Base-by-base conservation (phyloP, 2,888 invertebrate genomes). In the Nezara viridula region DNA sequence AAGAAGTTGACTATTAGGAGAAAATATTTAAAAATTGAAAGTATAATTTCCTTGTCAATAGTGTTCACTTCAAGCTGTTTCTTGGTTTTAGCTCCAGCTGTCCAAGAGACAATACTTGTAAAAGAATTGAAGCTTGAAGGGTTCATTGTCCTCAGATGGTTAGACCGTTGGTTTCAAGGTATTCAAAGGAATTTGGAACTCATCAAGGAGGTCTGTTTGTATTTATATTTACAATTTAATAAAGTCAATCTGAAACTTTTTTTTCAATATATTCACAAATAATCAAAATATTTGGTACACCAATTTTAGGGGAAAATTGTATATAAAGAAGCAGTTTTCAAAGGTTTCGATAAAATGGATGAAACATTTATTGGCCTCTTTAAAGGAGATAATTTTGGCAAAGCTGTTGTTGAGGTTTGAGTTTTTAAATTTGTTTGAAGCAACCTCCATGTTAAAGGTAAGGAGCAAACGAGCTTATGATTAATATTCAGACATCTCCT, bases 331-430 rank as follows among this genome's bases (percentile, higher is more conserved):
- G 96, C 96, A 85, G 92, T 95, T 3, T 95, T 95, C 5, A 93
- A 95, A 90, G 96, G 96, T 5, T 96, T 96, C 92, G 95, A 96
- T 90, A 96, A 96, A 91, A 95, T 95, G 94, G 95, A 95, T 6
- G 93, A 95, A 86, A 96, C 96, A 55, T 95, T 96, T 90, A 93
- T 95, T 89, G 95, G 94, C 24, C 94, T 96, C 92, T 93, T 95
- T 88, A 91, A 92, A 89, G 96, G 96, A 50, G 94, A 95, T 91
- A 96, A 96, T 92, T 94, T 94, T 40, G 96, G 96, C 88, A 96
- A 96, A 93, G 95, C 95, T 50, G 92, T 96, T 90, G 95, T 96
- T 24, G 95, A 95, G 93, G 93, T 93, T 10, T 95, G 92, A 92
- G 12, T 50, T 32, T 73, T 66, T 10, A 66, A 66, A 55, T 52